Base-by-base conservation (phyloP, 2,113 vertebrate genomes). In the Cyanoramphus novaezelandiae region DNA sequence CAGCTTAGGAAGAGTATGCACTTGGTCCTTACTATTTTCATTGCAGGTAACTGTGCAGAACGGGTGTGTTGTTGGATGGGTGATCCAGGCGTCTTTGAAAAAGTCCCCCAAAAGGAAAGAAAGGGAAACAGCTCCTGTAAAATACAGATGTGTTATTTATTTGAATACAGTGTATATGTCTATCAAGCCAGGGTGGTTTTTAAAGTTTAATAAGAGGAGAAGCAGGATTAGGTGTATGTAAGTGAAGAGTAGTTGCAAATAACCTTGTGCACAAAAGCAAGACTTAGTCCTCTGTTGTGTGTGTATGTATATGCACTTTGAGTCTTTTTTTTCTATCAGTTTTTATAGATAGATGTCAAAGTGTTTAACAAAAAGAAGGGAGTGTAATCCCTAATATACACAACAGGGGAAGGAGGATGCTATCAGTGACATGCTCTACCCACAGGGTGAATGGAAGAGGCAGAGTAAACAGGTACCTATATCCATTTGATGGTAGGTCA, bases 271-370 rank as follows among this genome's bases (percentile, higher is more conserved):
- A 2, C 69, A 5, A 37, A 39, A 52, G 29, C 67, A 47, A 77
- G 14, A 23, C 35, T 46, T 20, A n/a, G 41, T 69, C 39, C 28
- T 83, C 35, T 25, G 6, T 20, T 39, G 28, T 27, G 20, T 31
- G 3, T 46, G 19, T 23, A 5, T n/a, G 8, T 50, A 11, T 77
- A 24, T 52, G 17, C 37, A 46, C 28, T 2, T 14, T 44, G 17
- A 7, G 0, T 44, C 1, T 19, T 0, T 6, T 59, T 82, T 88
- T 86, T 33, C 39, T 60, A 0, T 57, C n/a, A 7, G 8, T 79
- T 87, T 25, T 47, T 44, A 28, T 15, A 53, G 68, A 25, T 35
- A 71, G 15, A 37, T 65, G 14, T 59, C n/a, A 23, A 52, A 83
- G 21, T 16, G 10, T 53, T 70, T 50, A 71, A 35, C 28, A 64